Percentiles rank a stretch among this genome's conserved stretches.
These are phyloP conservation scores for Rafetus swinhoei DNA, from an alignment of 2,113 vertebrate species.

Conservation along the genomic window DNA sequence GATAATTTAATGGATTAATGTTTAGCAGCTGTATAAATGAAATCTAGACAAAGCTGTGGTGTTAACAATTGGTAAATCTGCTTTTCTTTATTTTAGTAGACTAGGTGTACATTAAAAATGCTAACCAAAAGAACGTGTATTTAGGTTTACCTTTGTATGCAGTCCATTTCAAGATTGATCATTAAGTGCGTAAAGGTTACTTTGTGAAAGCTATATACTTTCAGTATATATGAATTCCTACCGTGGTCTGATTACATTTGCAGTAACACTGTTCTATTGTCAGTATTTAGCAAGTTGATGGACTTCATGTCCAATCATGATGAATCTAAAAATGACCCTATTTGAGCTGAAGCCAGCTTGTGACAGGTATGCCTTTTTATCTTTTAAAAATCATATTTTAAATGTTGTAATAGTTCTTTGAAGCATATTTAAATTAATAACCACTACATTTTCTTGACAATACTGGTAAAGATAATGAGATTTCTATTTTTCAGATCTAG, in stretches of 20 bases:
- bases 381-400: constrained; percentile 50
- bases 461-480: constrained; percentile 41
- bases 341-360: constrained; percentile 60
- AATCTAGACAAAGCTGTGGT: not conserved
- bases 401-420: constrained; percentile 54
- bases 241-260: constrained; percentile 7
- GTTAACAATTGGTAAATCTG: not conserved
- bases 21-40: not conserved
- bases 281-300: constrained; percentile 24
- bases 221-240: not conserved
- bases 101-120: not conserved
- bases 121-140: not conserved
- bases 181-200: constrained; percentile 37
- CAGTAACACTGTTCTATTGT: constrained; percentile 38
- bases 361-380: constrained; percentile 62
- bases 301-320: constrained; percentile 26
- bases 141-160: not conserved
- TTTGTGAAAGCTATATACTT: constrained; percentile 1
- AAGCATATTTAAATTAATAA: constrained; percentile 68
- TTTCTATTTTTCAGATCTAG: constrained; percentile 43
- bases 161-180: not conserved
- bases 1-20: not conserved
- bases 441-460: constrained; percentile 55
- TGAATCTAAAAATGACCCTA: constrained; percentile 38
- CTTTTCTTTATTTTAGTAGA: not conserved